Evolutionary conservation across 2,888 invertebrate species (phyloP).

Genomic region (Tolmerus cingulatus): DNA sequence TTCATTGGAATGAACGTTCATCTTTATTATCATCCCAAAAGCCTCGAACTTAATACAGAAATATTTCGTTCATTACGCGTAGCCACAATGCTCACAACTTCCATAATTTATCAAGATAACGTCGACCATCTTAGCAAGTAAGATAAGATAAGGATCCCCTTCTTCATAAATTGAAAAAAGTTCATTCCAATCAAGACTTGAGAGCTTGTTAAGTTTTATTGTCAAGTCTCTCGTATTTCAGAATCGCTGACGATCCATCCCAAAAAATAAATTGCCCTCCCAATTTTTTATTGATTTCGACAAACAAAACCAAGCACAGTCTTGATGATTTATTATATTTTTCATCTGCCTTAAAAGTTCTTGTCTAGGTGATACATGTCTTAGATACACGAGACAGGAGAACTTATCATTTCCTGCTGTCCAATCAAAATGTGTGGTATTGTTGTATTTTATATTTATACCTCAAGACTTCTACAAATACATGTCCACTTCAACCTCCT

Average conservation of each 20-base stretch:
- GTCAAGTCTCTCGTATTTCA: background rate
- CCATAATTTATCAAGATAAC: background rate
- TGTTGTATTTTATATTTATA: background rate
- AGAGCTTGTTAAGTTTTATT: background rate
- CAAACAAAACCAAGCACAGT: background rate
- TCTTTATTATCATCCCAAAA: background rate
- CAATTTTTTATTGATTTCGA: background rate
- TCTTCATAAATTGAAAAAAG: background rate
- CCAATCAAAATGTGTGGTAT: background rate
- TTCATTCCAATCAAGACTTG: background rate
- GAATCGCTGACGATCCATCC: background rate
- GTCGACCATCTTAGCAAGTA: background rate
- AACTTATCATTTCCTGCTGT: background rate
- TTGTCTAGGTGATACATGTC: background rate
- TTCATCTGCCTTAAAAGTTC: background rate
- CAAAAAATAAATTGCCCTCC: background rate
- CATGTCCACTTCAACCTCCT: background rate
- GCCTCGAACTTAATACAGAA: background rate
- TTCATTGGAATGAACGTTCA: background rate
- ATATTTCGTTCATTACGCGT: background rate
- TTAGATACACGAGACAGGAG: background rate
- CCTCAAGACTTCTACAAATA: background rate
- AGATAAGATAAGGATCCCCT: background rate
- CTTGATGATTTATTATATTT: constrained; percentile 23
- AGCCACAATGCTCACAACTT: background rate